Conservation (phyloP, 1,140 invertebrate species). For the Platorchestia sp. region DNA sequence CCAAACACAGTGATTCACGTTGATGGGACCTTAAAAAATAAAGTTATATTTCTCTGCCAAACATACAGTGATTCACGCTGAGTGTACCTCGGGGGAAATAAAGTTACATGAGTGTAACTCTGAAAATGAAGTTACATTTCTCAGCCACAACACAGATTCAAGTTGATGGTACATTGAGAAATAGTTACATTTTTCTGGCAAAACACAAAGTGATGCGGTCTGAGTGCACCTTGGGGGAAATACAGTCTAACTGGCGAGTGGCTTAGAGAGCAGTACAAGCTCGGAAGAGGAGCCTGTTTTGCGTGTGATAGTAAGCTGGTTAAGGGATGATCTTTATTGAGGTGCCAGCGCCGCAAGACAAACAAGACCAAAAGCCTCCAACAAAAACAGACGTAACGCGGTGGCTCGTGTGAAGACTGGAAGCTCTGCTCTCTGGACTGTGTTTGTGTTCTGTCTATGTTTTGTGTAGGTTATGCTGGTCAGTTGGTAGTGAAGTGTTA, state of each 20-base stretch:
- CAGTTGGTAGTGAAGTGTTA: no score
- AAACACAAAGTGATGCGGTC: background rate
- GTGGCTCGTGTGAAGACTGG: background rate
- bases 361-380: background rate
- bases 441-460: no score
- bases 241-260: background rate
- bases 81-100: no score
- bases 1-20: no score
- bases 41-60: no score
- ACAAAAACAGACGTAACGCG: background rate
- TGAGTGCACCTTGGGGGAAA: background rate
- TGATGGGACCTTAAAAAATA: no score
- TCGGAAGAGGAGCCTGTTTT: background rate
- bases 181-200: background rate
- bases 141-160: no score
- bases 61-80: no score
- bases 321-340: constrained; percentile 9
- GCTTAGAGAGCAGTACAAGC: background rate
- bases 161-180: background rate
- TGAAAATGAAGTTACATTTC: no score
- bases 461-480: no score
- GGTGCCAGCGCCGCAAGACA: background rate
- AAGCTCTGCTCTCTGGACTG: background rate
- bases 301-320: constrained; percentile 6
- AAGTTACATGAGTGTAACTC: no score